Evolutionary conservation across 2,888 invertebrate genomes (phyloP).

Genomic region (Steromphala cineraria): DNA sequence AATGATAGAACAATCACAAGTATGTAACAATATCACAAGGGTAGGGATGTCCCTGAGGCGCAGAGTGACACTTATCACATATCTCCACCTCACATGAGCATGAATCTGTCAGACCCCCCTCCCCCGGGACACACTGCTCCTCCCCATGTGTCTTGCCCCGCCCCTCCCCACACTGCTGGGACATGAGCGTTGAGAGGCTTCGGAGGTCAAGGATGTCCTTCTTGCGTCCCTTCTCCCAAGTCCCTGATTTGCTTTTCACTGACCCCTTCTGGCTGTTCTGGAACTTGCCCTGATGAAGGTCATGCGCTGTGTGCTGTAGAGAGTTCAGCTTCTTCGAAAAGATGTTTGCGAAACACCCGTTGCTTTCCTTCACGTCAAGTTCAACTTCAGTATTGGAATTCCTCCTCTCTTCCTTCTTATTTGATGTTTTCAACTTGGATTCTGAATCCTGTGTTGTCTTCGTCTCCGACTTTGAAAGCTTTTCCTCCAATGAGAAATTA

Average conservation of each 20-base stretch:
- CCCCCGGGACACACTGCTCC: not conserved
- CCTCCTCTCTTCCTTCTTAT: not conserved
- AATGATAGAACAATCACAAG: slow-evolving; percentile 1
- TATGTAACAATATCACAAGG: slow-evolving; percentile 35
- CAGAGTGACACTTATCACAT: slow-evolving; percentile 6
- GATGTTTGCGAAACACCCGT: slow-evolving; percentile 61
- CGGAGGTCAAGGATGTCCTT: not conserved
- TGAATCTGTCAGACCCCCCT: not conserved
- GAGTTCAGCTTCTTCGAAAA: slow-evolving; percentile 51
- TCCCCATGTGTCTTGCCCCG: not conserved
- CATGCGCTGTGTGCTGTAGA: slow-evolving; percentile 22
- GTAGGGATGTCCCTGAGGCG: not conserved
- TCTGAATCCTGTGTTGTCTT: not conserved
- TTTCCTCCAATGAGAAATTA: not conserved
- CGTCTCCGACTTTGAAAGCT: not conserved
- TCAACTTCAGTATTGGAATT: not conserved
- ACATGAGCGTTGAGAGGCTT: slow-evolving; percentile 4
- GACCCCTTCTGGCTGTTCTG: slow-evolving; percentile 20
- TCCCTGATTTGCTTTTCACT: slow-evolving; percentile 30
- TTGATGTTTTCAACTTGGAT: not conserved
- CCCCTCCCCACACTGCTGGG: slow-evolving; percentile 6
- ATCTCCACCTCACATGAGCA: slow-evolving; percentile 16
- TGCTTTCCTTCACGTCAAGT: slow-evolving; percentile 10
- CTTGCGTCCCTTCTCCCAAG: slow-evolving; percentile 40
- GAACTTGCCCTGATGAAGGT: not conserved